Conservation (phyloP, 1,140 invertebrate species). For the Charaxes varanes region DNA sequence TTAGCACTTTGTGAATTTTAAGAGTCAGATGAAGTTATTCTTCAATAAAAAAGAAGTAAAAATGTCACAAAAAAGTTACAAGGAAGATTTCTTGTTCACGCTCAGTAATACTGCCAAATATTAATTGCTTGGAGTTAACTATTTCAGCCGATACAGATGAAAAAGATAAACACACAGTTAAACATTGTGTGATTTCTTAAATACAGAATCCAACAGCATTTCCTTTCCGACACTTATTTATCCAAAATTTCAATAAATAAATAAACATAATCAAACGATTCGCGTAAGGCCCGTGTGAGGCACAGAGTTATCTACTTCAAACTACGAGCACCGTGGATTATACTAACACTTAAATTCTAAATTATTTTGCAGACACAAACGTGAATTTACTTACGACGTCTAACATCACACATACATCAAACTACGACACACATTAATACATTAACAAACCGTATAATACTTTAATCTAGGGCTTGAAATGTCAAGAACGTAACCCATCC, state of each 20-base stretch:
- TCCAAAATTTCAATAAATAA: neutral
- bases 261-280: neutral
- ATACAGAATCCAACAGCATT: too few species aligned
- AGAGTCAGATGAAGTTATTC: neutral
- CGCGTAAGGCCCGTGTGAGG: neutral
- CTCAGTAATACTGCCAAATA: too few species aligned
- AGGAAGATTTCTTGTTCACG: neutral
- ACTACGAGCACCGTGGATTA: conserved; percentile 13
- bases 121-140: too few species aligned
- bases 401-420: too few species aligned
- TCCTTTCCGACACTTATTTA: too few species aligned
- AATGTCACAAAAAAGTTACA: neutral
- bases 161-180: too few species aligned
- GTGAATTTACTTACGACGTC: neutral
- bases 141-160: too few species aligned
- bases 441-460: too few species aligned
- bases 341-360: conserved; percentile 5
- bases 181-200: too few species aligned
- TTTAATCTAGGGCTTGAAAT: too few species aligned
- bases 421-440: too few species aligned
- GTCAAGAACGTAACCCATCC: too few species aligned
- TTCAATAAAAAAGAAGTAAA: neutral
- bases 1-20: conserved; percentile 48
- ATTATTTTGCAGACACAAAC: conserved; percentile 3
- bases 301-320: conserved; percentile 1